Base-by-base conservation (phyloP, 1,140 invertebrate species). In the Ips typographus region DNA sequence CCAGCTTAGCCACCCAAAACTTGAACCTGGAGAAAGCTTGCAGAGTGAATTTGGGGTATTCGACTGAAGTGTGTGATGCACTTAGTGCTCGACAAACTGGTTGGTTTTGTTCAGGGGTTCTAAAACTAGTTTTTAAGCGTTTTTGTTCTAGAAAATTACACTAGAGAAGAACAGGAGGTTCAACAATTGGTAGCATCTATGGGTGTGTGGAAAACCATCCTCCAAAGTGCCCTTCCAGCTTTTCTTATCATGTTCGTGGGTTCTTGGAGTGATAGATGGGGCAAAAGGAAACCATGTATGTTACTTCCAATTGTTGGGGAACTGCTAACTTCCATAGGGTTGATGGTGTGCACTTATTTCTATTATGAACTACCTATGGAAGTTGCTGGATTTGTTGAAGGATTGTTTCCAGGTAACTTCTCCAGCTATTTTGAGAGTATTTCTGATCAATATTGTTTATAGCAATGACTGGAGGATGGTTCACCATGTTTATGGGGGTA, bases 401-500 rank as follows among this genome's bases (percentile, higher is more conserved):
- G 89, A 1, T 82, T 93, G 43, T 91, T 91, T 78, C 91, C 91
- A 64, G 68, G 68, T 70, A 63, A 61, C 5, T 5, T 47, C 44
- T 5, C 44, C 22, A 22, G 22, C 22, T 22, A 22, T 22, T 22
- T 47, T 47, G 1, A 57, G 4, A 40, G 5, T 44, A 4, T 62
- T 62, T 62, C 7, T 49, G 47, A 47, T 47, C 3, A 22, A 8
- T 37, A 43, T 47, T 47, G 22, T 22, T 49, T 49, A 22, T 90
- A 1, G 90, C 90, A 0, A 74, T 95, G 1, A 90, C 91, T 3
- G 92, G 92, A 1, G 93, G 93, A 1, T 93, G 90, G 88, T 91
- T 94, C 73, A 92, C 91, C 22, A 91, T 94, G 87, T 89, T 94
- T 71, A 94, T 95, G 89, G 91, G 91, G 7, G 88, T 92, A 42